These are phyloP conservation scores for Salvelinus alpinus DNA, from an alignment of 2,113 vertebrate genomes.

Conservation along the genomic window DNA sequence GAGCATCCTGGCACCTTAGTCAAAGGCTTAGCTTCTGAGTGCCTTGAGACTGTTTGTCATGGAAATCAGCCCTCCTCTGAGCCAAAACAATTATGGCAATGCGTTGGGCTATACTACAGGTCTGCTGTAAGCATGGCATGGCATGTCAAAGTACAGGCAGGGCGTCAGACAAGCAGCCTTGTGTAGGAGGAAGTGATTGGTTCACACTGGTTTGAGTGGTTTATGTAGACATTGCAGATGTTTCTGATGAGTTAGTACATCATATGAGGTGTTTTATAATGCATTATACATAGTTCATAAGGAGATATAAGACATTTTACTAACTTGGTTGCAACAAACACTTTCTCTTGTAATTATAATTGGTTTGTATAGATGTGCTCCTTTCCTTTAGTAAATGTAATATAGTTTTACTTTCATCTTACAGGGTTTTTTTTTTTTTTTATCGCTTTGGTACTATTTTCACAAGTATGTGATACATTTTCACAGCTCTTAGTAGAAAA, in stretches of 20 bases:
- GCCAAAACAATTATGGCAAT: slow-evolving; percentile 69
- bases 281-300: too few relatives aligned
- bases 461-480: too few relatives aligned
- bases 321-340: too few relatives aligned
- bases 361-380: slow-evolving; percentile 64
- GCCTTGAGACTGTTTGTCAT: slow-evolving; percentile 53
- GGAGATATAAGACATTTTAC: too few relatives aligned
- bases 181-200: background rate
- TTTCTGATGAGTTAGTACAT: slow-evolving; percentile 25
- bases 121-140: slow-evolving; percentile 56
- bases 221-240: slow-evolving; percentile 55
- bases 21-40: slow-evolving; percentile 58
- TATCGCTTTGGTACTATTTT: too few relatives aligned
- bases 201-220: slow-evolving; percentile 50
- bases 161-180: slow-evolving; percentile 33
- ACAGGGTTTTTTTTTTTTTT: slow-evolving; percentile 17
- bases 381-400: slow-evolving; percentile 55
- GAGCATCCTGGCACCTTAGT: slow-evolving; percentile 59
- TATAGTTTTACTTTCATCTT: slow-evolving; percentile 58
- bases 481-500: too few relatives aligned
- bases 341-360: slow-evolving; percentile 12
- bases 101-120: slow-evolving; percentile 50
- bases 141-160: slow-evolving; percentile 45
- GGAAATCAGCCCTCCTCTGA: slow-evolving; percentile 57
- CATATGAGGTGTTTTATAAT: background rate